Evolutionary conservation across 2,113 vertebrate genomes (phyloP), one percentile per base, ranked within the genome.

Genomic region (Lepus europaeus): DNA sequence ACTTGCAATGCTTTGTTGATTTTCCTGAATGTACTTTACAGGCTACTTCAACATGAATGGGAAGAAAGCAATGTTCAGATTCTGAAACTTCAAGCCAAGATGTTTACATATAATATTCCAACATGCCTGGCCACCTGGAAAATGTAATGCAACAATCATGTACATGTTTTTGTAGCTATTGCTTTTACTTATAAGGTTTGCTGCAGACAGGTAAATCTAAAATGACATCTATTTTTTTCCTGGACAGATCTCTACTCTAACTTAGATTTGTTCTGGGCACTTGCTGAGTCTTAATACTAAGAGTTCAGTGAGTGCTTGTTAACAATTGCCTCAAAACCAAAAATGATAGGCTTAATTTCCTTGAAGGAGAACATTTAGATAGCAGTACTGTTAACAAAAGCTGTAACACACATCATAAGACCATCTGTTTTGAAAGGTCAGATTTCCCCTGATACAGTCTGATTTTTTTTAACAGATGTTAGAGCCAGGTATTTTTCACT

Each of bases 41-140:
- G 99, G 98, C 98, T 99, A 97, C 98, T 99, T 97, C 98, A 98
- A 88, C 99, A 98, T 95, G 99, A 99, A 98, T 99, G 98, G 98
- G 98, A 98, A 96, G 99, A 99, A 29, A 99, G 98, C 95, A 99
- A 99, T 98, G 83, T 99, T 87, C 99, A 99, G 78, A 99, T 99
- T 96, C 98, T 99, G 98, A 99, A 99, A 98, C 99, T 99, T 73
- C 99, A 99, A 99, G 98, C 99, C 97, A 98, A 99, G 97, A 99
- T 99, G 99, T 98, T 99, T 99, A 99, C 98, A 97, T 98, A 98
- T 97, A 99, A 98, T 98, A 97, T 99, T 96, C 99, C 99, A 94
- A 98, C 98, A 98, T 99, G 99, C 98, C 98, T 99, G 98, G 97
- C 99, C 98, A 98, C 97, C 98, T 99, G 99, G 99, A 99, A 99